A percentile compares a stretch with the other conserved stretches of the same genome.
Evolutionary conservation across 2,797 vertebrate genomes (phyloP).

Genomic region (Propithecus deckenii): DNA sequence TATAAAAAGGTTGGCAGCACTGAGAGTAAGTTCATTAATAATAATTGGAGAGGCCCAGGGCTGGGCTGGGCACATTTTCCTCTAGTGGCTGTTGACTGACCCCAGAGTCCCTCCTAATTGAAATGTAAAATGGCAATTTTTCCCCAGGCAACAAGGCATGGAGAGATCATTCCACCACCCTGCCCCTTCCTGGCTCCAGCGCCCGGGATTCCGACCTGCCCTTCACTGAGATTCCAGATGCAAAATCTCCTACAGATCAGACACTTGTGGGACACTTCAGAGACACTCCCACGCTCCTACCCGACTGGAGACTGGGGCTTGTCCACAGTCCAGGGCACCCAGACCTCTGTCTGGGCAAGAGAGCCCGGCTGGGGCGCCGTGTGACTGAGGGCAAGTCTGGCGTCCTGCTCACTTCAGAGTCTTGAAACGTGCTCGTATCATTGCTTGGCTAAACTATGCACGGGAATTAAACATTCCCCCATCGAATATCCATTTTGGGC

Average conservation of each 20-base stretch:
- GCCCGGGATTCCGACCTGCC: neutral
- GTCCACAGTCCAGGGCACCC: fast-evolving
- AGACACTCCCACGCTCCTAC: neutral
- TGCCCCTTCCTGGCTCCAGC: neutral
- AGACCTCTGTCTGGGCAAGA: neutral
- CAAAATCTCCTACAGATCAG: neutral
- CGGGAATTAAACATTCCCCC: neutral
- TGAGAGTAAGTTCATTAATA: slow-evolving; percentile 94
- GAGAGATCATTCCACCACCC: neutral
- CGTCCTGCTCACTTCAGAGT: neutral
- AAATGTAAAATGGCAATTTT: slow-evolving; percentile 85
- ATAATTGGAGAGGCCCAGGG: slow-evolving; percentile 91
- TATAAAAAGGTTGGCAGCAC: slow-evolving; percentile 88
- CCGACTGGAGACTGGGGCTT: fast-evolving
- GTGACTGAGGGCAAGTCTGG: neutral
- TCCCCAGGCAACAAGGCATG: slow-evolving; percentile 70
- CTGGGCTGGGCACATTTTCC: slow-evolving; percentile 85
- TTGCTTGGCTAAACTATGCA: neutral
- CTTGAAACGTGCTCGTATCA: neutral
- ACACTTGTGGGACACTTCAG: neutral
- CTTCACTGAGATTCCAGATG: neutral
- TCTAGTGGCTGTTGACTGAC: slow-evolving; percentile 85
- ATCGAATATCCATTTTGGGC: neutral
- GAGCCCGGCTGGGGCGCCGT: neutral
- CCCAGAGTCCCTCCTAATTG: slow-evolving; percentile 86